Base-by-base conservation (phyloP, 2,888 invertebrate species). In the Zelleria hepariella region DNA sequence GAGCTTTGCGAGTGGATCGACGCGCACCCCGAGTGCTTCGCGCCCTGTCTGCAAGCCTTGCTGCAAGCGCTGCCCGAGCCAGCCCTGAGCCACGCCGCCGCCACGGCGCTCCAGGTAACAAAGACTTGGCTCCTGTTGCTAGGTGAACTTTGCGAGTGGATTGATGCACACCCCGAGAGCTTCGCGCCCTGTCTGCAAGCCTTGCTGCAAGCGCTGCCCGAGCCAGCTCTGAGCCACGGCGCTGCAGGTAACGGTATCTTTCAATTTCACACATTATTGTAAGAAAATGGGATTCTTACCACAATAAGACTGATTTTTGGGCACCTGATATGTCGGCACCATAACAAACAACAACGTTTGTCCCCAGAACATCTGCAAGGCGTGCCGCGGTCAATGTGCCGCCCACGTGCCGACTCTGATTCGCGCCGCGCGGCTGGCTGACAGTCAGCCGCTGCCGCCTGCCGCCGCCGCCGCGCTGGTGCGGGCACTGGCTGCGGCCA, bases 1-100 rank as follows among this genome's bases (percentile, higher is more conserved):
- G 97, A 98, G 84, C 90, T 98, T 48, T 94, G 96, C 75, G 98
- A 99, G 77, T 99, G 98, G 98, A 94, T 98, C 59, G 95, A 97
- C 72, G 91, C 92, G 68, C 97, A 98, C 86, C 92, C 96, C 0
- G 92, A 93, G 64, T 93, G 94, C 57, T 82, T 98, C 67, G 95
- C 95, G 82, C 93, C 95, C 15, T 93, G 95, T 56, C 86, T 97
- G 61, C 94, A 96, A 80, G 95, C 94, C 73, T 86, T 97, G 26
- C 86, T 96, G 53, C 90, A 90, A 51, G 94, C 94, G 61, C 82
- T 97, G 64, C 93, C 92, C 60, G 93, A 94, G 69, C 90, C 91
- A 58, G 92, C 93, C n/a, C 80, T 96, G 58, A 94, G 95, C 0
- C 91, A 92, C 18, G 94, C 95, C 0, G 95, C 98, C 1, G 96